Base-by-base conservation (phyloP, 2,797 vertebrate genomes). In the Oryzias dopingdopingensis region DNA sequence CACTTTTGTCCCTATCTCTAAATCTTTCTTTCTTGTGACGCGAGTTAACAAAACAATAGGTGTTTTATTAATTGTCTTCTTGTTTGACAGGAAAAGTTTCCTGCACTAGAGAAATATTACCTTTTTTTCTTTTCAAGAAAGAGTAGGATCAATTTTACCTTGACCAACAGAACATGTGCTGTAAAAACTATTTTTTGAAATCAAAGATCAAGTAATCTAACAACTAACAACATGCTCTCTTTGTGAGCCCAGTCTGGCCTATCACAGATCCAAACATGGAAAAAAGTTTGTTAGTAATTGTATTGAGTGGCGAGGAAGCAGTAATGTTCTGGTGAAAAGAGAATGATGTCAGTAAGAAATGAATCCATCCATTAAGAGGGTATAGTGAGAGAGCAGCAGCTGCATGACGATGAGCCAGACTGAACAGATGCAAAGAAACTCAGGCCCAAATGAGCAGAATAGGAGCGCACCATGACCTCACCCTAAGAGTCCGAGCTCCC, bases 271-370 rank as follows among this genome's bases (percentile, higher is more conserved):
- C 50, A 62, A 60, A 62, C 0, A 6, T 29, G 24, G 6, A 52
- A 58, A 14, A 12, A 37, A 47, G 56, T 18, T 56, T 56, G 62
- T 55, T 62, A n/a, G 42, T 58, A 53, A 49, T 56, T 32, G 49
- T 51, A 73, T 59, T 69, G 52, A 66, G 65, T 67, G 54, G 66
- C 62, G 57, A 40, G 67, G 49, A 61, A 6, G 43, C 58, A 76
- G 72, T 52, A 32, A 62, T 76, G 79, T 85, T 83, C 81, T 66
- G 79, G 72, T 79, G 79, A 49, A 84, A 75, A 67, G 70, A 70
- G 70, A 80, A 91, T 91, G 89, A 92, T 88, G 89, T 91, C 89
- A 92, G 79, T 88, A 81, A 69, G 84, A 91, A 91, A 88, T 62
- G 50, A 84, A 91, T 86, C 88, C 85, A 82, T 87, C 86, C 86